Evolutionary conservation across 2,113 vertebrate genomes (phyloP).

Genomic region (Harpagus bidentatus): DNA sequence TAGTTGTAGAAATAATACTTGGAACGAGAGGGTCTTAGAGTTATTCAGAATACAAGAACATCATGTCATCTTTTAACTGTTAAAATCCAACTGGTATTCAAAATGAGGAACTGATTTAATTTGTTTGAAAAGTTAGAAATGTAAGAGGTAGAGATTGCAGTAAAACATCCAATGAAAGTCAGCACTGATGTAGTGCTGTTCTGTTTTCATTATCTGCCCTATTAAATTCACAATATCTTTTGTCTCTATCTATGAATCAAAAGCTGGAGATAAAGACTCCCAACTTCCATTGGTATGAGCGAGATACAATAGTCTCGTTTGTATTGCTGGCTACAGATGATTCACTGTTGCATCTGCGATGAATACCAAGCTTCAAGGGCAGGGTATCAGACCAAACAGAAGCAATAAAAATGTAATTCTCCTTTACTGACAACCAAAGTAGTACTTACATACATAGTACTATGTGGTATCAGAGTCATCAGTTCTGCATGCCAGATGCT

Average conservation of each 20-base stretch:
- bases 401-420: not conserved
- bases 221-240: not conserved
- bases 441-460: not conserved
- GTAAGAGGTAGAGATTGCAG: not conserved
- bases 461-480: not conserved
- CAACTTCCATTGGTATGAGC: not conserved
- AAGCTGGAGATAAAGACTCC: not conserved
- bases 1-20: not conserved
- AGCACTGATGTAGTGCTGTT: not conserved
- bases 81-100: not conserved
- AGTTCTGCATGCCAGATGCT: not conserved
- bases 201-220: not conserved
- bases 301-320: not conserved
- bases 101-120: not conserved
- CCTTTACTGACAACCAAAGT: not conserved
- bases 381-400: not conserved
- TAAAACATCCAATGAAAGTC: not conserved
- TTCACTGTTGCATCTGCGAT: not conserved
- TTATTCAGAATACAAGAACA: not conserved
- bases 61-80: not conserved
- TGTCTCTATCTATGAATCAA: not conserved
- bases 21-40: not conserved
- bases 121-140: not conserved
- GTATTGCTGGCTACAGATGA: not conserved
- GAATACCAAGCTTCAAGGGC: not conserved